Percentiles rank a stretch among this genome's conserved stretches.
These are phyloP conservation scores for Neomorphus geoffroyi DNA, from an alignment of 2,797 vertebrate genomes.

Conservation along the genomic window DNA sequence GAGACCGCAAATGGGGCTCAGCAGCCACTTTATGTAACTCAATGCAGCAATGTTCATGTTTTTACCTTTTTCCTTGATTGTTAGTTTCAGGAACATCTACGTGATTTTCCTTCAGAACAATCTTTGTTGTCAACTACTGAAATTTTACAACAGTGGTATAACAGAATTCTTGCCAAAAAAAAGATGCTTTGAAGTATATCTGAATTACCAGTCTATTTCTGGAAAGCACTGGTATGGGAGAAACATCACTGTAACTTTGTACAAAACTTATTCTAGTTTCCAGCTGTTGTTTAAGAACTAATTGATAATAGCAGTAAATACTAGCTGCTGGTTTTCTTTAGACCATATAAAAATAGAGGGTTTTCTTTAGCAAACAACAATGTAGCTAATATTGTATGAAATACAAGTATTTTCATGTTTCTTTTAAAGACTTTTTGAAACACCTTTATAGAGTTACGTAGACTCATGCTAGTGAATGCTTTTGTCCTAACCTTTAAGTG, in stretches of 20 bases:
- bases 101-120: neutral
- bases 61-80: neutral
- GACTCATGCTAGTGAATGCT: neutral
- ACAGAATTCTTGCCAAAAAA: neutral
- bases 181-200: neutral
- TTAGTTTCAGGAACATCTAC: neutral
- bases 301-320: neutral
- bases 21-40: neutral
- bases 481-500: neutral
- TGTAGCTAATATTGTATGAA: neutral
- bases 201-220: neutral
- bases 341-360: neutral
- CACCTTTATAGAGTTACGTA: neutral
- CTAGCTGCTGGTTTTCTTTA: neutral
- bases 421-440: neutral
- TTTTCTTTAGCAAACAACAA: neutral
- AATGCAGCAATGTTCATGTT: neutral
- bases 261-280: neutral
- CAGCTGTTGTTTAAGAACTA: neutral
- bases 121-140: neutral
- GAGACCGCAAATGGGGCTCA: neutral
- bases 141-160: neutral
- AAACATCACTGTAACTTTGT: neutral
- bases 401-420: neutral
- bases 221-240: neutral